Percentiles rank a stretch among this genome's conserved stretches.
Conservation (phyloP, 2,113 vertebrate genomes). For the human region DNA sequence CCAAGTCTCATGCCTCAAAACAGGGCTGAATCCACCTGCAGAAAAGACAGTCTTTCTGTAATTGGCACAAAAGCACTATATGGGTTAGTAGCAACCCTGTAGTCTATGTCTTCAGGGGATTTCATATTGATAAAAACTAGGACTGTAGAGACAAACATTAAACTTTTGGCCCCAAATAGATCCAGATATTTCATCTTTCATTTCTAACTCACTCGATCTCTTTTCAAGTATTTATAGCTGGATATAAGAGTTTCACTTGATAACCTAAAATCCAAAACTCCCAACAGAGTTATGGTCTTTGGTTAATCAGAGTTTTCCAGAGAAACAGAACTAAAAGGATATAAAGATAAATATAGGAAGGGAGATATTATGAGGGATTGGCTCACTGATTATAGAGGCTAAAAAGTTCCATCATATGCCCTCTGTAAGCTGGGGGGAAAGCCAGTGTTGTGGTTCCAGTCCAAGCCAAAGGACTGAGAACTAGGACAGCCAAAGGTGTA, state of each 20-base stretch:
- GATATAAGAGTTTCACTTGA: slow-evolving; percentile 16
- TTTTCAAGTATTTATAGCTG: slow-evolving; percentile 26
- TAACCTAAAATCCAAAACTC: slow-evolving; percentile 15
- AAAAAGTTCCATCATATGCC: neutral
- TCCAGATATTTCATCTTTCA: slow-evolving; percentile 16
- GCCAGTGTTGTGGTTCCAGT: neutral
- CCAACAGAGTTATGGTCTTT: slow-evolving; percentile 22
- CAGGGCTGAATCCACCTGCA: neutral
- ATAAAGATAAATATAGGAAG: neutral
- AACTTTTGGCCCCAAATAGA: slow-evolving; percentile 3
- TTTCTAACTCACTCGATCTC: neutral
- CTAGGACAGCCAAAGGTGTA: neutral
- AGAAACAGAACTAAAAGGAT: neutral
- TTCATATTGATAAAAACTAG: slow-evolving; percentile 10
- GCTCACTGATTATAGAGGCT: neutral
- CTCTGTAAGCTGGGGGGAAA: neutral
- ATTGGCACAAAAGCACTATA: neutral
- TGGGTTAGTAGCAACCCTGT: neutral
- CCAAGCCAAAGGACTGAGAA: neutral
- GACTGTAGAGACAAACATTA: slow-evolving; percentile 21
- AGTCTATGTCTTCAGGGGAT: neutral
- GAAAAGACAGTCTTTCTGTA: neutral
- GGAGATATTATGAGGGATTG: neutral
- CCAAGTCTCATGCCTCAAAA: neutral
- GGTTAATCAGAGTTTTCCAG: neutral